These are phyloP conservation scores for Brachyopa scutellaris DNA, from an alignment of 2,888 invertebrate species.

Conservation along the genomic window DNA sequence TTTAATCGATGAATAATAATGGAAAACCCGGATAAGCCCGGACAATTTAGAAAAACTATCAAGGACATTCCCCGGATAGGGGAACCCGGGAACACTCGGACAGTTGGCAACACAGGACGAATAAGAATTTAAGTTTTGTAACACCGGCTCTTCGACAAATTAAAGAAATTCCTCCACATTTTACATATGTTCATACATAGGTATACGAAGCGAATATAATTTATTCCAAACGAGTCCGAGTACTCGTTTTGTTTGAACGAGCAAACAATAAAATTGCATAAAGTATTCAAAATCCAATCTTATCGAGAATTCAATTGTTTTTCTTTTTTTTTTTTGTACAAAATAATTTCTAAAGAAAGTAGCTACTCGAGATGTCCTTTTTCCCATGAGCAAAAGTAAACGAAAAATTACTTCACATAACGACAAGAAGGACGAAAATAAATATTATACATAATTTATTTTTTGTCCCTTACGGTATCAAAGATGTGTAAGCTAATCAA, in stretches of 20 bases:
- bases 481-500: conserved; percentile 1
- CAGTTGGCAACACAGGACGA: too few relatives aligned
- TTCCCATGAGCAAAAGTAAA: not conserved
- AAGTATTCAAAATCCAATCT: not conserved
- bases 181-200: too few relatives aligned
- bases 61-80: too few relatives aligned
- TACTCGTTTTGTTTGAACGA: not conserved
- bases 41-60: too few relatives aligned
- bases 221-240: not conserved
- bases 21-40: too few relatives aligned
- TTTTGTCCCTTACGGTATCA: not conserved
- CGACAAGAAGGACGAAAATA: not conserved
- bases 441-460: conserved; percentile 8
- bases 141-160: too few relatives aligned
- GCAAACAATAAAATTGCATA: not conserved
- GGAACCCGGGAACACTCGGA: too few relatives aligned
- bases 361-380: not conserved
- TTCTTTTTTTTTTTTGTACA: not conserved
- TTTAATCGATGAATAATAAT: too few relatives aligned
- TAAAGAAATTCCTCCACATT: too few relatives aligned
- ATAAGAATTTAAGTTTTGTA: too few relatives aligned
- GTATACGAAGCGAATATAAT: too few relatives aligned
- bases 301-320: not conserved
- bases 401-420: not conserved
- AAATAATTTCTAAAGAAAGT: too few relatives aligned